Evolutionary conservation across 2,888 invertebrate genomes (phyloP), one percentile per base, ranked within the genome.

Genomic region (Copidosoma aretas): DNA sequence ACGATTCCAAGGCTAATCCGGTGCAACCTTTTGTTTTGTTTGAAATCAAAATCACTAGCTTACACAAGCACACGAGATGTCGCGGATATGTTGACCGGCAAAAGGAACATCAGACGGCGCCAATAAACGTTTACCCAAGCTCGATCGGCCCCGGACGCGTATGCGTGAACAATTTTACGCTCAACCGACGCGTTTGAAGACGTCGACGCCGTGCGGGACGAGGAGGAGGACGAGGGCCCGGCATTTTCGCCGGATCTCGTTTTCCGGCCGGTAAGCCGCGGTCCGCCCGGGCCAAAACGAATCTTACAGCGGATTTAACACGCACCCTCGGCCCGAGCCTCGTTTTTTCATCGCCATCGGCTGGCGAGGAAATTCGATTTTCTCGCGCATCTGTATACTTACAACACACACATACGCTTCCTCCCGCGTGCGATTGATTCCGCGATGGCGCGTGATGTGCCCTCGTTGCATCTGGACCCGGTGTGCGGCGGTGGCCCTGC

Each of bases 291-390:
- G 71, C 74, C 79, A 81, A 83, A 83, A 81, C 80, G 83, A 83
- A 83, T 83, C 83, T 83, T 82, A 83, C 83, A 81, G 79, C 71
- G 79, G 80, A 83, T 83, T 83, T 83, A 81, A 82, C 83, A 82
- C 82, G 80, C 70, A 24, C 24, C 53, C 32, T 22, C 41, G 21
- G 41, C 12, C 43, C 49, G 58, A 17, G 24, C 24, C 43, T 46
- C 12, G 3, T 17, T 46, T 17, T 46, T 22, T 52, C 24, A n/a
- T n/a, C 60, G 19, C n/a, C 51, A 21, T 12, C n/a, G 19, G 3
- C 32, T 19, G 19, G 3, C 32, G 32, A 17, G 22, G 51, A 49
- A 68, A 71, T 71, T 49, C 61, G 71, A 71, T 71, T 71, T 71
- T 68, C 70, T 60, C 54, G 41, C 39, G 10, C 57, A 49, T 60